Evolutionary conservation across 64 coral and sea anemone genomes (phyloP).

Genomic region (Montipora capricornis): DNA sequence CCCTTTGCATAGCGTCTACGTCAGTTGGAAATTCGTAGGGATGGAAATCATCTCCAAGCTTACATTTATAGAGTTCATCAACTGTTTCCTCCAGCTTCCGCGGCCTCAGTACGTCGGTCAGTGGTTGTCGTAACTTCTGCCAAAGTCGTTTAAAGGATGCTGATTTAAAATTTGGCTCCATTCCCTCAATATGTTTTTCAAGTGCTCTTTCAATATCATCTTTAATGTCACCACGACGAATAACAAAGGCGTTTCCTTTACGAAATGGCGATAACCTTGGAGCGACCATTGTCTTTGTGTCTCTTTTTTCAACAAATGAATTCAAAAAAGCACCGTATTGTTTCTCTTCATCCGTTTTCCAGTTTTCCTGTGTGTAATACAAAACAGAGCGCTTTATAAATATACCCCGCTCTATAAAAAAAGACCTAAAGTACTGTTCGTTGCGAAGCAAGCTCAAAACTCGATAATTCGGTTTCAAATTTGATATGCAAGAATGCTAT

Average conservation of each 20-base stretch:
- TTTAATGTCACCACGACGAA: constrained; percentile 35
- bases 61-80: constrained; percentile 59
- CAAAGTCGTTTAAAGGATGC: constrained; percentile 84
- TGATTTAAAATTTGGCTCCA: constrained; percentile 90
- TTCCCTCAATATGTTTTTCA: constrained; percentile 84
- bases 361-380: background rate
- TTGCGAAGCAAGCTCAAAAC: too few species aligned
- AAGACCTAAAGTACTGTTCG: too few species aligned
- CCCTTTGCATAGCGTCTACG: constrained; percentile 55
- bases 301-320: background rate
- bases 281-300: background rate
- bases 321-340: background rate
- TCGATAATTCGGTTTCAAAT: too few species aligned
- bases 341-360: background rate
- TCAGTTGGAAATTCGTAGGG: constrained; percentile 42
- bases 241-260: constrained; percentile 9
- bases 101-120: constrained; percentile 69
- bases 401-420: background rate
- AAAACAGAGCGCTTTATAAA: background rate
- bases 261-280: constrained; percentile 48
- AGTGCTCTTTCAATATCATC: constrained; percentile 59
- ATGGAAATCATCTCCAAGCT: constrained; percentile 7
- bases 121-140: constrained; percentile 68
- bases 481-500: too few species aligned
- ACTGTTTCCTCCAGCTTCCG: constrained; percentile 40